Evolutionary conservation across 2,113 vertebrate species (phyloP).

Genomic region (Lampris megalopsis): DNA sequence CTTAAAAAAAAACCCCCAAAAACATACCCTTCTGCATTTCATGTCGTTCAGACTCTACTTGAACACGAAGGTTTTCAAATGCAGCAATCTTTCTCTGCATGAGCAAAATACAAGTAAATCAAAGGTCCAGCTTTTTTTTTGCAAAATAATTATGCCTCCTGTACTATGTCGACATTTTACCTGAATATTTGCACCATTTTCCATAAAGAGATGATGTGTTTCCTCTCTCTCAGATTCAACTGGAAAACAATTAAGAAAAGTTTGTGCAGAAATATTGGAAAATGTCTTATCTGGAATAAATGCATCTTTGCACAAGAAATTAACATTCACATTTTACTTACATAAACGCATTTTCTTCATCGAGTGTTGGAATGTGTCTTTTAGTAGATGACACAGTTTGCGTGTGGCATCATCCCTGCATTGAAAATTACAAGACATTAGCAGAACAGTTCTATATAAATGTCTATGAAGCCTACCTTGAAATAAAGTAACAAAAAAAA

Average conservation of each 20-base stretch:
- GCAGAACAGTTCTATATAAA: not conserved
- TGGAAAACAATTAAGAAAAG: slow-evolving; percentile 66
- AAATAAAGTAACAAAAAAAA: not conserved
- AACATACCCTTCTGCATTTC: slow-evolving; percentile 85
- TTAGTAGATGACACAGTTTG: slow-evolving; percentile 90
- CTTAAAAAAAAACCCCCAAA: not conserved
- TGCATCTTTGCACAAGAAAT: not conserved
- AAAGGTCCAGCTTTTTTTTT: not conserved
- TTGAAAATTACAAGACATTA: slow-evolving; percentile 20
- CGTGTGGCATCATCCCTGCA: slow-evolving; percentile 87
- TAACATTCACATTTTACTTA: slow-evolving; percentile 76
- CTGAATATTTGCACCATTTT: slow-evolving; percentile 87
- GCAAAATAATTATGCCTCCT: not conserved
- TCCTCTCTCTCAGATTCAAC: slow-evolving; percentile 94
- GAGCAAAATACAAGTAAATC: slow-evolving; percentile 37
- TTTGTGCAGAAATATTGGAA: slow-evolving; percentile 2
- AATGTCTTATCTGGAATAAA: too few relatives aligned
- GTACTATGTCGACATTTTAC: slow-evolving; percentile 76
- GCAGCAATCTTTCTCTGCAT: slow-evolving; percentile 86
- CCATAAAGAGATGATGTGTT: slow-evolving; percentile 86
- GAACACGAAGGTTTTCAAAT: slow-evolving; percentile 88
- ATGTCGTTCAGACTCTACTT: slow-evolving; percentile 85
- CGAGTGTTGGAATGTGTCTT: slow-evolving; percentile 89
- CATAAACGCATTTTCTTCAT: slow-evolving; percentile 90
- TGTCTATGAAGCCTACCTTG: not conserved